These are phyloP conservation scores for Acanthopleura granulata DNA, from an alignment of 2,888 invertebrate species.

Conservation along the genomic window DNA sequence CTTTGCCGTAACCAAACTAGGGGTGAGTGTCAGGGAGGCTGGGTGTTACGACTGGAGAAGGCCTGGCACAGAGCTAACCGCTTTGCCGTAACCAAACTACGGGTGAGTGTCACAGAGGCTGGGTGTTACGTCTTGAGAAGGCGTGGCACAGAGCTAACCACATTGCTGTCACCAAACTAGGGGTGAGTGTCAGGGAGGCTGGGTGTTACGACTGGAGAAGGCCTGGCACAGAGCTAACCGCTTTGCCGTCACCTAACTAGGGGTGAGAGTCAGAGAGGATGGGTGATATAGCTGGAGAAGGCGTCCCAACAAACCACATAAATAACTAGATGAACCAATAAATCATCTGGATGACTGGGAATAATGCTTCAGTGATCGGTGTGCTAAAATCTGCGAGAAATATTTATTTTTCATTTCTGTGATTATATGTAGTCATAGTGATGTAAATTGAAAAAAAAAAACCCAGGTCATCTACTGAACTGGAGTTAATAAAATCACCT, in stretches of 20 bases:
- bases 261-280: background rate
- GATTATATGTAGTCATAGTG: too few species aligned
- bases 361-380: too few species aligned
- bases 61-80: constrained; percentile 96
- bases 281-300: too few species aligned
- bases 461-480: too few species aligned
- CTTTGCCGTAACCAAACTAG: constrained; percentile 77
- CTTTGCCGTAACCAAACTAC: constrained; percentile 77
- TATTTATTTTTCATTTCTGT: too few species aligned
- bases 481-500: too few species aligned
- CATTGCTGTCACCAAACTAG: constrained; percentile 77
- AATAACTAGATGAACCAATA: too few species aligned
- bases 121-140: constrained; percentile 88
- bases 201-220: constrained; percentile 88
- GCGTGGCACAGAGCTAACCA: constrained; percentile 96
- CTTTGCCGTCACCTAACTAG: constrained; percentile 77
- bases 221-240: constrained; percentile 96
- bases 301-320: too few species aligned
- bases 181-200: background rate
- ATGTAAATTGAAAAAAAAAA: too few species aligned
- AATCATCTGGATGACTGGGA: too few species aligned
- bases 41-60: constrained; percentile 80
- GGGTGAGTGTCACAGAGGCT: background rate
- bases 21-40: background rate
- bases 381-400: too few species aligned